Evolutionary conservation across 2,888 invertebrate species (phyloP), one percentile per base, ranked within the genome.

Genomic region (Pterobdella sp.): DNA sequence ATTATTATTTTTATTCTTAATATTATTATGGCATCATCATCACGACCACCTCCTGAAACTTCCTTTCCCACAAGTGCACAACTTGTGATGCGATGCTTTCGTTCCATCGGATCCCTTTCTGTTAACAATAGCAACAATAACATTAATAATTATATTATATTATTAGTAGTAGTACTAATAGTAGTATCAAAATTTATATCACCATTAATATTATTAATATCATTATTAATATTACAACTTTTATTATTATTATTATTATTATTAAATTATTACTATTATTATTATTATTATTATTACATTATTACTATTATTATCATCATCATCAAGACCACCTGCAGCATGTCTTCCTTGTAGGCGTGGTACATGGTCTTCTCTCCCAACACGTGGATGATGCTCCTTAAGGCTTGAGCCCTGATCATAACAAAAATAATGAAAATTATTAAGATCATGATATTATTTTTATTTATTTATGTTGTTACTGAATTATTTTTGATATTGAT

Each of bases 331-430:
- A n/a, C n/a, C n/a, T n/a, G n/a, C 18, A 18, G 1, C 1, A 29
- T 29, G 66, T 66, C 1, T 1, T 68, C 31, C 42, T 68, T 68
- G 37, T 34, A 42, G 26, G n/a, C 26, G 22, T 68, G 2, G 68
- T 34, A 68, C 18, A 68, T 29, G 4, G 22, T 7, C 42, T 68
- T 68, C 35, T 68, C 68, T 26, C 42, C 68, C 42, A 68, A 26
- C 14, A 68, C 4, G 35, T 26, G 18, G 68, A 68, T 42, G 37
- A 36, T 37, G 4, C 35, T 35, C 42, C 37, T 35, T 18, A 68
- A 26, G n/a, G 68, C 68, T 36, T 68, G 26, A 26, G 68, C 34
- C 37, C 68, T 68, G 68, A 67, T 37, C 29, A 37, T 65, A 26
- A 37, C 37, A 4, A 35, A 31, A 10, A n/a, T 36, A 32, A 36